These are phyloP conservation scores for Propithecus deckenii DNA, from an alignment of 2,797 vertebrate genomes.

Conservation along the genomic window DNA sequence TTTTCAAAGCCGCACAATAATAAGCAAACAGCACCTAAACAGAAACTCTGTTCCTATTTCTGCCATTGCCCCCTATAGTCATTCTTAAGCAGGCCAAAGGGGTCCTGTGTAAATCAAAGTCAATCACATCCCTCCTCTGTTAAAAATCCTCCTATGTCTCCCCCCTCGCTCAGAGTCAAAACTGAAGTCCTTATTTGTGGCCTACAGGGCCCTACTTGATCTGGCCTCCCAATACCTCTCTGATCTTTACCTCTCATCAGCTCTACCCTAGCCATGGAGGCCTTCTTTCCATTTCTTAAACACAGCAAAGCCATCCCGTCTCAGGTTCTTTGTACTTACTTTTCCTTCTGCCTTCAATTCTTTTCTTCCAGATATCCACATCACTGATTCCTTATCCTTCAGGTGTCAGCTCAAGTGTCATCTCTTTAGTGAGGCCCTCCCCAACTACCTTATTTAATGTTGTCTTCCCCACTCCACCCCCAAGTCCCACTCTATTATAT, in stretches of 20 bases:
- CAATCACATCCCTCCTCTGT: neutral
- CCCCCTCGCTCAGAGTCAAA: slow-evolving; percentile 24
- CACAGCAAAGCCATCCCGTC: neutral
- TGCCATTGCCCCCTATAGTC: neutral
- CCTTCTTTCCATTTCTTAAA: slow-evolving; percentile 22
- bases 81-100: neutral
- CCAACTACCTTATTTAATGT: neutral
- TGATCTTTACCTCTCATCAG: neutral
- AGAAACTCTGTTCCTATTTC: neutral
- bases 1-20: neutral
- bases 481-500: neutral
- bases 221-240: neutral
- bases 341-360: neutral
- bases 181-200: neutral
- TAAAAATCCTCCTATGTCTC: neutral
- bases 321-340: neutral
- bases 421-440: neutral
- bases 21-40: neutral
- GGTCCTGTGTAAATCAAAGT: neutral
- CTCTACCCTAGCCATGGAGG: neutral
- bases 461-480: neutral
- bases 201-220: neutral
- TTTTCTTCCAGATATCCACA: slow-evolving; percentile 5
- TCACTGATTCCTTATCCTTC: neutral
- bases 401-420: neutral